A percentile compares a stretch with the other conserved stretches of the same genome.
These are phyloP conservation scores for Bugulina stolonifera DNA, from an alignment of 2,888 invertebrate genomes.

Conservation along the genomic window DNA sequence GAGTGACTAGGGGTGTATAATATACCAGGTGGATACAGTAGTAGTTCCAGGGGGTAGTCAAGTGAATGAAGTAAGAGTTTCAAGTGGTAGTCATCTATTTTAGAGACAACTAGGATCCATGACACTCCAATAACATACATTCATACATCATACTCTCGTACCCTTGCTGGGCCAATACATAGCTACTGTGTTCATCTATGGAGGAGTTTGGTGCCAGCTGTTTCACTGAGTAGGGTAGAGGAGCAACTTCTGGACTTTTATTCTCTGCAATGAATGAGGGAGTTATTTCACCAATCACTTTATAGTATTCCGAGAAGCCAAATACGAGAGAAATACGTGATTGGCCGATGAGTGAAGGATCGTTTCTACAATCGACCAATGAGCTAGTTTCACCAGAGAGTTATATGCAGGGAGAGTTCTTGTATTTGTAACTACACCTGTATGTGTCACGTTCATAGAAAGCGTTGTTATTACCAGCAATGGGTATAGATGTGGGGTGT, in stretches of 20 bases:
- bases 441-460: neutral
- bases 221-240: neutral
- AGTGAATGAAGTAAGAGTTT: no score
- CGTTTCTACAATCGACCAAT: neutral
- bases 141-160: constrained; percentile 36
- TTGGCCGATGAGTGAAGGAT: neutral
- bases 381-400: neutral
- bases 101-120: neutral
- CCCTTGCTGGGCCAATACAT: constrained; percentile 34
- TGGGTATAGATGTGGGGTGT: neutral
- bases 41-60: no score
- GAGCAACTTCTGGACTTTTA: neutral
- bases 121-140: constrained; percentile 25
- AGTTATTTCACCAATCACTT: neutral
- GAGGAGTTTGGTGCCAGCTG: constrained; percentile 29
- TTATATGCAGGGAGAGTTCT: constrained; percentile 14
- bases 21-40: no score
- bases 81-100: no score
- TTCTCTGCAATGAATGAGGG: neutral
- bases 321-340: neutral
- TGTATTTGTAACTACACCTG: neutral
- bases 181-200: constrained; percentile 34
- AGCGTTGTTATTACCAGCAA: neutral
- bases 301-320: neutral
- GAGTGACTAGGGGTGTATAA: no score